Base-by-base conservation (phyloP, 2,113 vertebrate species). In the Chionis minor region DNA sequence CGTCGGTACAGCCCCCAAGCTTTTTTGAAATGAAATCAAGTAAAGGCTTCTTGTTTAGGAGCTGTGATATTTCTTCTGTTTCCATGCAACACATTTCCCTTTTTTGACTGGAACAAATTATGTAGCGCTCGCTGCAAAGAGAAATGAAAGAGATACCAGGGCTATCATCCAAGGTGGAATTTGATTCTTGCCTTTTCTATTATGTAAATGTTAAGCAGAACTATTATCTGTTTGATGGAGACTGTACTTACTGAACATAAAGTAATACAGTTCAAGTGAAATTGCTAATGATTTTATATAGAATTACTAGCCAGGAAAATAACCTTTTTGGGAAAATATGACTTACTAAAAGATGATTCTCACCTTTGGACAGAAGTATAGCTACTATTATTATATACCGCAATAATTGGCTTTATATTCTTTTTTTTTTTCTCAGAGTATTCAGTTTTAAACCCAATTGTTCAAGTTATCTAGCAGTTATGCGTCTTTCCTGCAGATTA, bases 21-120 rank as follows among this genome's bases (percentile, higher is more conserved):
- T 63, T 44, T 61, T 88, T 70, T 45, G 70, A 61, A 71, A 71
- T 56, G 24, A 47, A 86, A 86, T 45, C 58, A 69, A 65, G 35
- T 21, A 3, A 22, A 74, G n/a, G 28, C 10, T 82, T 65, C 33
- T 72, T 79, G 35, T 79, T 86, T 40, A 63, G 54, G 19, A 84
- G 4, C 27, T 42, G 10, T 61, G 67, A 21, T 74, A 54, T 65
- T 88, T 78, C 38, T 83, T 93, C 42, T 24, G 22, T 72, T 86
- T 95, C 24, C 27, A 16, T 62, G 49, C 28, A 80, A 94, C 19
- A 86, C 12, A 83, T 92, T 96, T 96, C 61, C 52, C 23, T 71
- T 94, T 71, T 94, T 92, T 94, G 82, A 91, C 75, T 86, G 61
- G 44, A 91, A 85, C 19, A 83, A 94, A 79, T 95, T 65, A 81